Base-by-base conservation (phyloP, 2,888 invertebrate genomes). In the Drosophila merina region DNA sequence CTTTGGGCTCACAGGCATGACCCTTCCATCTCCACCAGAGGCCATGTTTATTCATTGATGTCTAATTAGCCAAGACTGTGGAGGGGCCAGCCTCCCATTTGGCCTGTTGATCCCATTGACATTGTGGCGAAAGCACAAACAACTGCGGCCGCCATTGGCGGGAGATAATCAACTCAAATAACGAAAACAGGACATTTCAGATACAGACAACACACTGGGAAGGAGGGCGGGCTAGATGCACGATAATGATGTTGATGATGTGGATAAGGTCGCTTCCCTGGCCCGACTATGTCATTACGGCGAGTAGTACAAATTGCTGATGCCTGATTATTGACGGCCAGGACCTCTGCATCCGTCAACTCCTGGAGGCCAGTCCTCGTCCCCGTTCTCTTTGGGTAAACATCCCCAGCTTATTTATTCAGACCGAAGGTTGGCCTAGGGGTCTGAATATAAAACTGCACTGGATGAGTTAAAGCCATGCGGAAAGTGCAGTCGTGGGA, bases 11-110 rank as follows among this genome's bases (percentile, higher is more conserved):
- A n/a, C 36, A n/a, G n/a, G 36, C n/a, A 36, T 12, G 25, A 26
- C 50, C 33, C 8, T n/a, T 20, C 8, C 20, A 49, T 33, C 36
- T 30, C 30, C 20, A 44, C 44, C 63, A 45, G 36, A 51, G 51
- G 64, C 62, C 50, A 79, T 82, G 79, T 85, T 85, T 85, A 82
- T 87, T 74, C 64, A 84, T 80, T 76, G 74, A 67, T 63, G 62
- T 77, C 72, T 79, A 85, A 87, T 82, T 82, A 76, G 50, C 64
- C 36, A 28, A 36, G 71, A 52, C 59, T 36, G 12, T 12, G 50
- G 42, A 58, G 64, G 54, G 68, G 50, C 44, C 59, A 59, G 44
- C 10, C 45, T 47, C 20, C 54, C 52, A 44, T 47, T 36, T 57
- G 50, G 25, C 45, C 30, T 44, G 54, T 47, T 62, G 50, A 47